A percentile compares a stretch with the other conserved stretches of the same genome.
These are phyloP conservation scores for Rotaria macrura DNA, from an alignment of 2,888 invertebrate species.

Conservation along the genomic window DNA sequence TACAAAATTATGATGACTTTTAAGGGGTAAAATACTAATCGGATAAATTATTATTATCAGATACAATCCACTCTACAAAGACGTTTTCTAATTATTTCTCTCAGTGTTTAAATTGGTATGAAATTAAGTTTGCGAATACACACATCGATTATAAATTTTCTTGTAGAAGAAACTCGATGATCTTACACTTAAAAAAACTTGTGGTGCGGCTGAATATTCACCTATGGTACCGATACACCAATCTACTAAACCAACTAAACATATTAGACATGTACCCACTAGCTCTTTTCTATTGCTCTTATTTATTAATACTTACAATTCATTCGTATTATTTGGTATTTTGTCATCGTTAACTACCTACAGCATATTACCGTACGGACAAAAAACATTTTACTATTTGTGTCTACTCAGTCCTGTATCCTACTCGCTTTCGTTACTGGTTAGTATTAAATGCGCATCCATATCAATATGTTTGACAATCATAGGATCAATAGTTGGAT, in stretches of 20 bases:
- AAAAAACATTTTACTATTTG: background rate
- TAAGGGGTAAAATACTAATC: no score
- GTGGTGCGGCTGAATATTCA: no score
- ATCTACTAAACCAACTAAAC: background rate
- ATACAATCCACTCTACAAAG: no score
- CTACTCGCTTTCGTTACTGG: background rate
- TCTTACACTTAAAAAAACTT: no score
- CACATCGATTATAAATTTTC: no score
- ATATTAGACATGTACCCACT: background rate
- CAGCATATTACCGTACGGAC: background rate
- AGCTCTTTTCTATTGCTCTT: background rate
- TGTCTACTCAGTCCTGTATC: background rate
- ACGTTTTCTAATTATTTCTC: no score
- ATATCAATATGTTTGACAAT: background rate
- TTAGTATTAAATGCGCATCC: background rate
- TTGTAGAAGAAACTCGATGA: background rate
- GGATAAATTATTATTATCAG: no score
- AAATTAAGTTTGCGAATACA: no score
- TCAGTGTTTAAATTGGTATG: no score
- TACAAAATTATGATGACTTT: no score
- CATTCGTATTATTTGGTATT: background rate
- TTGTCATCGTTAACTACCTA: background rate
- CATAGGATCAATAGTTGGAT: background rate
- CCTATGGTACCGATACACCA: no score
- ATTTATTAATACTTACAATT: no score